Evolutionary conservation across 1,140 invertebrate genomes (phyloP).

Genomic region (Calephelis virginiensis): DNA sequence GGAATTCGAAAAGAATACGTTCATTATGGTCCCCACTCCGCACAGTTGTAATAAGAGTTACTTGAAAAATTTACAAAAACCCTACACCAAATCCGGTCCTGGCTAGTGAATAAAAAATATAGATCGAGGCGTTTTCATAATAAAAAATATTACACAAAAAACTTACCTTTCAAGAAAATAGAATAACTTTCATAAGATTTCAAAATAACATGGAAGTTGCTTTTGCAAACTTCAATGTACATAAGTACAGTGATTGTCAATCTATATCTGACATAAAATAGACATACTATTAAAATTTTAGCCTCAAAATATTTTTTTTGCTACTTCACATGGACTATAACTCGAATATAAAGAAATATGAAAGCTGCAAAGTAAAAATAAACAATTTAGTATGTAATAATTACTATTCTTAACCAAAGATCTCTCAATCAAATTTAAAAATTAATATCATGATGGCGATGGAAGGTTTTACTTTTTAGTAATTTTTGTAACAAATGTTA

Average conservation of each 20-base stretch:
- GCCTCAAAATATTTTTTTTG: background rate
- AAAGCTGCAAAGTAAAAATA: no score
- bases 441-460: slow-evolving; percentile 5
- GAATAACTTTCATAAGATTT: background rate
- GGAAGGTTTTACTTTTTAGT: slow-evolving; percentile 11
- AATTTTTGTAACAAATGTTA: no score
- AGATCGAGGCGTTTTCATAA: background rate
- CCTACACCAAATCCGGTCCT: background rate
- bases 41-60: no score
- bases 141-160: background rate
- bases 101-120: background rate
- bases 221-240: background rate
- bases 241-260: slow-evolving; percentile 1
- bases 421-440: background rate
- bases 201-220: background rate
- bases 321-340: background rate
- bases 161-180: background rate
- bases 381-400: no score
- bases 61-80: background rate
- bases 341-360: no score
- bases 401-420: background rate
- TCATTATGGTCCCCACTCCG: background rate
- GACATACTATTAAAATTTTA: background rate
- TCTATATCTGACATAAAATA: background rate
- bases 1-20: background rate